Evolutionary conservation across 2,888 invertebrate genomes (phyloP).

Genomic region (Hermaeophaga mercurialis): DNA sequence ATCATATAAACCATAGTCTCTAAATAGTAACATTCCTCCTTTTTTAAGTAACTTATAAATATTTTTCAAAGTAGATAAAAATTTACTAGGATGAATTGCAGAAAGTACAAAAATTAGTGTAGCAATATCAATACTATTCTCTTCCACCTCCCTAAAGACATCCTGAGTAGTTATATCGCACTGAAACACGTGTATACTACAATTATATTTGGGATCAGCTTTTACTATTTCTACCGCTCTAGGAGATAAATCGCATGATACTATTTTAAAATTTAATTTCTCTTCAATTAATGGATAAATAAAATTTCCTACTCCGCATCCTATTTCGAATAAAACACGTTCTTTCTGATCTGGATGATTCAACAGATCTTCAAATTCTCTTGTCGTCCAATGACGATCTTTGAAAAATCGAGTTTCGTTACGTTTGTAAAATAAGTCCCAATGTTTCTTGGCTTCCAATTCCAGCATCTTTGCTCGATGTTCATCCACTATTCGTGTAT

Average conservation of each 20-base stretch:
- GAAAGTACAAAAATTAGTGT: conserved; percentile 95
- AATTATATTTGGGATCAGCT: conserved; percentile 68
- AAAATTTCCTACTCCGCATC: conserved; percentile 97
- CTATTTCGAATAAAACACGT: conserved; percentile 75
- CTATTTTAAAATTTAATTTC: conserved; percentile 72
- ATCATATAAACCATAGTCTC: conserved; percentile 95
- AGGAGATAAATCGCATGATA: conserved; percentile 92
- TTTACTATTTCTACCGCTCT: conserved; percentile 88
- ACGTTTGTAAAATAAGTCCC: conserved; percentile 96
- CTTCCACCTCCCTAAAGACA: conserved; percentile 63
- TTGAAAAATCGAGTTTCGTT: conserved; percentile 93
- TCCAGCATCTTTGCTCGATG: conserved; percentile 81
- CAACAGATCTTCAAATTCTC: conserved; percentile 75
- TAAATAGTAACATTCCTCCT: conserved; percentile 82
- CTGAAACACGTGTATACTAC: conserved; percentile 77
- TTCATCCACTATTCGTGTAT: conserved; percentile 70
- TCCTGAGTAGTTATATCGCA: conserved; percentile 79
- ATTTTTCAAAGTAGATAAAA: conserved; percentile 67
- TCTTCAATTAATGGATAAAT: conserved; percentile 89
- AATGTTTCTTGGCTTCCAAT: conserved; percentile 82
- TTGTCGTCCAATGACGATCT: conserved; percentile 94
- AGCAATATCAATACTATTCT: conserved; percentile 72
- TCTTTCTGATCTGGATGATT: conserved; percentile 50
- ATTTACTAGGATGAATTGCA: conserved; percentile 88
- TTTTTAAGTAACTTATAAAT: conserved; percentile 69